These are phyloP conservation scores for Catagonus wagneri DNA, from an alignment of 2,113 vertebrate genomes.

Conservation along the genomic window DNA sequence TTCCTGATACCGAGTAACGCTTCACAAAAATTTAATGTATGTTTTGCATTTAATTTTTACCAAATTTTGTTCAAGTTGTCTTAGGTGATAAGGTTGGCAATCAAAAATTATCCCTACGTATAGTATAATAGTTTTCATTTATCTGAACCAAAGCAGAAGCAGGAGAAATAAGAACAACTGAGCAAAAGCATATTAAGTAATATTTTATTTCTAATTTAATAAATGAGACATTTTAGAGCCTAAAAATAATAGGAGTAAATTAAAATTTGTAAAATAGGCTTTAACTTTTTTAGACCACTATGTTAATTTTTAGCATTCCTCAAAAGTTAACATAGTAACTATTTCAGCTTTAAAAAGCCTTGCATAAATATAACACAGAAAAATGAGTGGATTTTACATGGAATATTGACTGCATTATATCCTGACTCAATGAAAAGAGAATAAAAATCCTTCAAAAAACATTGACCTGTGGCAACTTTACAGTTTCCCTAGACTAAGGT, in stretches of 20 bases:
- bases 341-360: neutral
- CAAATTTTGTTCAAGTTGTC: neutral
- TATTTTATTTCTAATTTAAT: slow-evolving; percentile 17
- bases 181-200: neutral
- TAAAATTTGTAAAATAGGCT: neutral
- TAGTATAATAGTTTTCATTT: neutral
- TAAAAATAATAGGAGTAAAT: neutral
- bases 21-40: neutral
- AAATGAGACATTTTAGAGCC: neutral
- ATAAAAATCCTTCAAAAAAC: slow-evolving; percentile 30
- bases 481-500: neutral
- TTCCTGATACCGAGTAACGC: neutral
- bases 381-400: neutral
- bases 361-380: neutral
- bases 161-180: neutral
- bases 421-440: neutral
- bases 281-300: neutral
- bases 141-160: neutral
- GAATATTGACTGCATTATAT: neutral
- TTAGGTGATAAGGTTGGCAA: neutral
- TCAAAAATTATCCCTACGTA: neutral
- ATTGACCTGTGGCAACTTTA: neutral
- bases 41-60: neutral
- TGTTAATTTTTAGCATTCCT: neutral
- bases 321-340: neutral